These are phyloP conservation scores for Macrosiphum euphorbiae DNA, from an alignment of 2,888 invertebrate genomes.

Conservation along the genomic window DNA sequence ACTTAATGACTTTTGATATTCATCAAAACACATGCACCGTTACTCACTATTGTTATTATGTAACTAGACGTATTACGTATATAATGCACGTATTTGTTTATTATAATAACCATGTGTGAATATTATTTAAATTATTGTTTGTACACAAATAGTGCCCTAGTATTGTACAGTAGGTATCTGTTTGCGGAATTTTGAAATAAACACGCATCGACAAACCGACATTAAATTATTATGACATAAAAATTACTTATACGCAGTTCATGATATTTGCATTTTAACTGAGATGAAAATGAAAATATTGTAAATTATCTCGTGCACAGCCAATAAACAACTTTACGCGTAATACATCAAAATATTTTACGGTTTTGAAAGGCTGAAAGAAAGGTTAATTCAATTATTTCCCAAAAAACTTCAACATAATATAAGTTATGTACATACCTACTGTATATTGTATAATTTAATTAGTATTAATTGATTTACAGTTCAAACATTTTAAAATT, in stretches of 20 bases:
- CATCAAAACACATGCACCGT: not conserved
- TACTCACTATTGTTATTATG: not conserved
- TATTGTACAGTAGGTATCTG: not conserved
- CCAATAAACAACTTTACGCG: not conserved
- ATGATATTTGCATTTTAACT: too few relatives aligned
- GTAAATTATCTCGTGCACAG: not conserved
- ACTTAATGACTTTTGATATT: not conserved
- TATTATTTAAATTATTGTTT: constrained; percentile 10
- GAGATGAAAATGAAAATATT: not conserved
- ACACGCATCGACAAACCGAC: not conserved
- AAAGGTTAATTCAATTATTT: not conserved
- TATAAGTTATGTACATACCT: not conserved
- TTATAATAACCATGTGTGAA: not conserved
- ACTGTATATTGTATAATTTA: not conserved
- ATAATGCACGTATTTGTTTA: not conserved
- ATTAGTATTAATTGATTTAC: not conserved
- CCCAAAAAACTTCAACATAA: not conserved
- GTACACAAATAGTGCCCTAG: not conserved
- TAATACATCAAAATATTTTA: not conserved
- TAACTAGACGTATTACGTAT: not conserved
- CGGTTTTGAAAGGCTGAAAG: not conserved
- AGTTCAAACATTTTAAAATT: not conserved
- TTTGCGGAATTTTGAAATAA: not conserved
- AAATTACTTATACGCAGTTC: not conserved
- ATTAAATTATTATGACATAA: not conserved